Conservation (phyloP, 1,140 invertebrate genomes). For the Drosophila albomicans region DNA sequence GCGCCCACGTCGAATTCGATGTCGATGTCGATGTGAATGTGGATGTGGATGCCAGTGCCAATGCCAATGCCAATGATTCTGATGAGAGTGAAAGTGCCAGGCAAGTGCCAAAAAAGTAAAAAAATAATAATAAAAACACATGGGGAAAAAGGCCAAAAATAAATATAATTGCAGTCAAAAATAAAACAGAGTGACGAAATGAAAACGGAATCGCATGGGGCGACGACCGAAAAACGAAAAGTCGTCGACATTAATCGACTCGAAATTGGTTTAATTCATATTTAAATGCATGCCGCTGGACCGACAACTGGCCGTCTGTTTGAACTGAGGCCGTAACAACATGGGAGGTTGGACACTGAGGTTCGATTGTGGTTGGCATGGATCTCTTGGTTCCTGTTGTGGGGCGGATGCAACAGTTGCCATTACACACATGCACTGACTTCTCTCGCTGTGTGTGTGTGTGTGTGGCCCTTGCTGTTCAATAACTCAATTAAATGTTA, state of each 20-base stretch:
- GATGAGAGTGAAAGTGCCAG: constrained; percentile 67
- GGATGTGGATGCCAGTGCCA: background rate
- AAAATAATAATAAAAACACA: constrained; percentile 16
- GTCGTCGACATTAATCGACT: constrained; percentile 78
- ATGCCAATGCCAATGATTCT: constrained; percentile 20
- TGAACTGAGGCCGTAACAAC: constrained; percentile 4
- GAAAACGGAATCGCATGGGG: constrained; percentile 1
- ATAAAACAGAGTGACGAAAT: constrained; percentile 36
- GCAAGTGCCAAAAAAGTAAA: constrained; percentile 48
- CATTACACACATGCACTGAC: constrained; percentile 5
- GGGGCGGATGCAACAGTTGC: constrained; percentile 64
- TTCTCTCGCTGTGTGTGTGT: background rate
- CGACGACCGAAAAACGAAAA: constrained; percentile 45
- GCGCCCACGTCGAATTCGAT: constrained; percentile 26
- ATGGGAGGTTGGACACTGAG: background rate
- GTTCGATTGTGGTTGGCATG: constrained; percentile 4
- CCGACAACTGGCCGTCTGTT: constrained; percentile 44
- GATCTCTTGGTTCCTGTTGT: constrained; percentile 7
- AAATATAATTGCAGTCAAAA: constrained; percentile 72
- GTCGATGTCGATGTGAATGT: background rate
- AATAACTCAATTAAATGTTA: constrained; percentile 78
- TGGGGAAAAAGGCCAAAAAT: constrained; percentile 61
- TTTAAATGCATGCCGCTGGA: constrained; percentile 66
- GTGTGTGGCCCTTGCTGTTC: constrained; percentile 28
- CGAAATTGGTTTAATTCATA: constrained; percentile 81